Base-by-base conservation (phyloP, 1,140 invertebrate species). In the Drosophila fuyamai region DNA sequence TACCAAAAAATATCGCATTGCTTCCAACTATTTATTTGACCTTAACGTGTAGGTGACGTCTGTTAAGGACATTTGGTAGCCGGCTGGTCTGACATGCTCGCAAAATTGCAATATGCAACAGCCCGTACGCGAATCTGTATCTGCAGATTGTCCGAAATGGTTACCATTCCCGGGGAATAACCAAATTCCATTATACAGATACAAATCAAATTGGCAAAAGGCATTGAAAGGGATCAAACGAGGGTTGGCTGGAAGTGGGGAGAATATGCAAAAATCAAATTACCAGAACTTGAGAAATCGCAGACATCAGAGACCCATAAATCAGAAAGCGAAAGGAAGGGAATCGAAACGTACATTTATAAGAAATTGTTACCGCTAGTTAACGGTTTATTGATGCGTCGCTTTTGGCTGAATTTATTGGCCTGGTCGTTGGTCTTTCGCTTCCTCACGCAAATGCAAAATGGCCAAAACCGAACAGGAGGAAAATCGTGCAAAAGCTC, bases 311-410 rank as follows among this genome's bases (percentile, higher is more conserved):
- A 81, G 75, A 81, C 65, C 73, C 82, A 85, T 85, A 85, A 85
- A 85, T 85, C 82, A 86, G 68, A 36, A 23, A 38, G 50, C 47
- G 63, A 60, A 57, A 32, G 36, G 27, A 14, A 29, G 18, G 32
- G 51, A 76, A 58, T 32, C 35, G 53, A 86, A 76, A 38, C 68
- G 78, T 68, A 86, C 43, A 55, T 55, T 65, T 53, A 68, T 68
- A 66, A 67, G 82, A 71, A 85, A 81, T 81, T 76, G 82, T 81
- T 85, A 85, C 82, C 82, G 82, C 82, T 86, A 81, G 84, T 85
- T 85, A 85, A 85, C 82, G 82, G 82, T 78, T 85, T 85, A 85
- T 85, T 86, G 82, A 86, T 85, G 82, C 78, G 78, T 86, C 75
- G 70, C 82, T 72, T 85, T 85, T 68, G 80, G 65, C 75, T 74